These are phyloP conservation scores for Folsomia manolachei DNA, from an alignment of 2,888 invertebrate species.

Conservation along the genomic window DNA sequence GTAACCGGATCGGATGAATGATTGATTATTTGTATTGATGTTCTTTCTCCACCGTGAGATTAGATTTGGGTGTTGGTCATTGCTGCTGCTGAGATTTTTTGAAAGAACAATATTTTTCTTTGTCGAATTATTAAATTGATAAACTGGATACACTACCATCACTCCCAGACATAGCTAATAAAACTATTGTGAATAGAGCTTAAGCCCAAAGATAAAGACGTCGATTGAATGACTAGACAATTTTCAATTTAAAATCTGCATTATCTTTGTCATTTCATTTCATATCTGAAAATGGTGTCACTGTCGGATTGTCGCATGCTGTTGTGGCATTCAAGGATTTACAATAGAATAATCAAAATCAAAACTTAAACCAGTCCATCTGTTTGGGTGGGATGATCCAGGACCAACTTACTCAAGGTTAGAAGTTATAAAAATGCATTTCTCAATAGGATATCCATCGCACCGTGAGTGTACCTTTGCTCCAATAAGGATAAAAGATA, in stretches of 20 bases:
- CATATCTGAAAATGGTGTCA: not conserved
- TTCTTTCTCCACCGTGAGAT: not conserved
- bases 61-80: not conserved
- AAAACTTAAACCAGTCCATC: not conserved
- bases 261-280: not conserved
- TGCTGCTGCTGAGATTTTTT: not conserved
- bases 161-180: not conserved
- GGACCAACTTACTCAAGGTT: not conserved
- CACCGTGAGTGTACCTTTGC: not conserved
- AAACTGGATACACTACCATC: not conserved
- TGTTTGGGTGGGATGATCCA: not conserved
- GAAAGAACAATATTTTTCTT: not conserved
- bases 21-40: not conserved
- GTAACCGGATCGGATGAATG: not conserved
- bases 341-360: not conserved
- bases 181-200: not conserved
- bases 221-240: not conserved
- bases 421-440: not conserved
- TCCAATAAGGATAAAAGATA: not conserved
- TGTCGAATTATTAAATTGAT: not conserved
- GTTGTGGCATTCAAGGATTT: too few relatives aligned
- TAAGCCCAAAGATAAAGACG: not conserved
- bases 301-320: not conserved
- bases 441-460: not conserved
- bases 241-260: not conserved